Evolutionary conservation across 1,140 invertebrate species (phyloP).

Genomic region (Chymomyza costata): DNA sequence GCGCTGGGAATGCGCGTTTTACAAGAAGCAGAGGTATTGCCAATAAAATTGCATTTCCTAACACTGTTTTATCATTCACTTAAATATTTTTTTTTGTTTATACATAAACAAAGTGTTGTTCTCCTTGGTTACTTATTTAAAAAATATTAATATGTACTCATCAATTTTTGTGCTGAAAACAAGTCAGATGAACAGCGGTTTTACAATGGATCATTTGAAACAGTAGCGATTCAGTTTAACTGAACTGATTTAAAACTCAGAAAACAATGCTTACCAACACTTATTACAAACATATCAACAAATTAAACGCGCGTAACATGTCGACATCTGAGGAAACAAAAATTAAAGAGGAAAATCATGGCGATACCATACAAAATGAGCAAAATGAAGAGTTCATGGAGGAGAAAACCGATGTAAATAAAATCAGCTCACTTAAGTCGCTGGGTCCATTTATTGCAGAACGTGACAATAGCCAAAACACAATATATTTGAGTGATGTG

Average conservation of each 20-base stretch:
- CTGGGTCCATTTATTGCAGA: conserved; percentile 77
- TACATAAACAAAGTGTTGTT: no score
- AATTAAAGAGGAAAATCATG: conserved; percentile 21
- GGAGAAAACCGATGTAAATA: conserved; percentile 8
- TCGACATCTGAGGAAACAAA: conserved; percentile 32
- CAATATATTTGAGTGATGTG: conserved; percentile 78
- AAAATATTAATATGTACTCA: no score
- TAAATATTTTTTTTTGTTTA: no score
- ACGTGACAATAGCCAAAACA: conserved; percentile 80
- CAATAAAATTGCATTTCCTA: no score
- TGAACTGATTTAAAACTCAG: no score
- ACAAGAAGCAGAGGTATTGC: no score
- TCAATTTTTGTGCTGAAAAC: background rate
- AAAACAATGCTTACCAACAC: no score
- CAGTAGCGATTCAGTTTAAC: no score
- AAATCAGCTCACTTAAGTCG: conserved; percentile 76
- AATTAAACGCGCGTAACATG: conserved; percentile 46
- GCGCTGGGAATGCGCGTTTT: no score
- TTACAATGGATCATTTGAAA: no score
- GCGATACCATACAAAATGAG: conserved; percentile 4
- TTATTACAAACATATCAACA: conserved; percentile 11
- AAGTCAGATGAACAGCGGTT: background rate
- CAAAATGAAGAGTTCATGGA: conserved; percentile 3
- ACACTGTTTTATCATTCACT: no score
- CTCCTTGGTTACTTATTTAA: no score